phyloP scores from a whole-genome alignment of 2,113 vertebrate species.

The Tretioscincus oriximinensis region DNA sequence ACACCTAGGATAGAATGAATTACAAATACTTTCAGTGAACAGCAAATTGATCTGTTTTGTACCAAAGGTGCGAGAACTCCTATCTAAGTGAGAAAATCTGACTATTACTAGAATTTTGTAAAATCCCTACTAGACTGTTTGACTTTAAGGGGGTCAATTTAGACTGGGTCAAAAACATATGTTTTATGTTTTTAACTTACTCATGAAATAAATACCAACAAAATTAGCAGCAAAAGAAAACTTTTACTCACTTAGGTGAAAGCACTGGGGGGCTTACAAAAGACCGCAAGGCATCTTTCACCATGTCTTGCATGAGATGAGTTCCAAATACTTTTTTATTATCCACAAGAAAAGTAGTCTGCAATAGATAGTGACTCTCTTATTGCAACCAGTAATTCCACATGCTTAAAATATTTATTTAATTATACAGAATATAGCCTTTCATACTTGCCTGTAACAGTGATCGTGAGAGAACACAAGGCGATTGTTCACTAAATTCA shows the following conservation, averaged over 20 bases:
- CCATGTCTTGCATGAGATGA: slow-evolving; percentile 98
- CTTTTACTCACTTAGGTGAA: slow-evolving; percentile 89
- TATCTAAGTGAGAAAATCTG: no score
- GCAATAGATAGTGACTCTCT: slow-evolving; percentile 46
- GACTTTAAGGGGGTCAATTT: no score
- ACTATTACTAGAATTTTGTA: no score
- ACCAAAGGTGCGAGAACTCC: not conserved
- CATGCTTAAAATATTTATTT: not conserved
- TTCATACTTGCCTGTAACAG: slow-evolving; percentile 85
- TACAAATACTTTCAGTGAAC: not conserved
- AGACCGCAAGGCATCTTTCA: slow-evolving; percentile 94
- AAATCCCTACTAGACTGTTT: no score
- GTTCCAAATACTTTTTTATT: slow-evolving; percentile 98
- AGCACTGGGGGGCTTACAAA: slow-evolving; percentile 98
- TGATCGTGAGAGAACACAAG: slow-evolving; percentile 96
- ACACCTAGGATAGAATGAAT: slow-evolving; percentile 78
- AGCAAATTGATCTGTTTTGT: not conserved
- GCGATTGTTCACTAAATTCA: slow-evolving; percentile 98
- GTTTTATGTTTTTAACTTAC: no score
- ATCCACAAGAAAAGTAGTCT: slow-evolving; percentile 97
- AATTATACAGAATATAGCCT: not conserved
- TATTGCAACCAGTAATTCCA: slow-evolving; percentile 2
- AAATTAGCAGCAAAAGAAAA: not conserved
- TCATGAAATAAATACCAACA: not conserved
- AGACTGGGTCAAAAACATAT: no score